phyloP scores from a whole-genome alignment of 2,113 vertebrate genomes.

The Bothrops jararaca region DNA sequence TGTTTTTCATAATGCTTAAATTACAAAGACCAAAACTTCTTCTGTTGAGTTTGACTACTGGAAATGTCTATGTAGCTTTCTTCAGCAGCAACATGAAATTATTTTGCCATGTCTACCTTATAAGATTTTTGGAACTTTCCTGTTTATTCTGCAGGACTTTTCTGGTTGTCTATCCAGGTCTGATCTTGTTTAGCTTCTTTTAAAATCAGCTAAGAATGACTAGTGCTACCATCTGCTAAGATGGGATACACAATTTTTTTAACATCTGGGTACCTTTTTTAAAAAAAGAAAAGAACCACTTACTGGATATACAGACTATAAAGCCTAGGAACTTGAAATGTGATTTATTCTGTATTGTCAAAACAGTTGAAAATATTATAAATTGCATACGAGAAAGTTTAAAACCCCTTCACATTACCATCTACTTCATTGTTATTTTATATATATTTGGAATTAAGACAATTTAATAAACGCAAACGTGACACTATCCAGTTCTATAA shows the following conservation, averaged over 20 bases:
- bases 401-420: neutral
- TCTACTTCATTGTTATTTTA: neutral
- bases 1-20: neutral
- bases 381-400: neutral
- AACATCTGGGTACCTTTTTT: fast-evolving
- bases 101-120: too few relatives aligned
- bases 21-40: neutral
- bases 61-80: too few relatives aligned
- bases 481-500: conserved; percentile 23
- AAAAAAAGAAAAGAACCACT: neutral
- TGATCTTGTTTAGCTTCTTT: neutral
- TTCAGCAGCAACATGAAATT: neutral
- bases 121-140: too few relatives aligned
- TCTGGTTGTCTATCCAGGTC: neutral
- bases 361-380: neutral
- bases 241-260: neutral
- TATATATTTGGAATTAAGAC: neutral
- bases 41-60: too few relatives aligned
- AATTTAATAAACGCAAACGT: conserved; percentile 10
- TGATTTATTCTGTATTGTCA: neutral
- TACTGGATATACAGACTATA: fast-evolving
- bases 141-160: neutral
- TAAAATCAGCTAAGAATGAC: neutral
- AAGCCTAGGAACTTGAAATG: neutral
- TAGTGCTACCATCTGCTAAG: neutral